These are phyloP conservation scores for Gari tellinella DNA, from an alignment of 2,888 invertebrate species.

Conservation along the genomic window DNA sequence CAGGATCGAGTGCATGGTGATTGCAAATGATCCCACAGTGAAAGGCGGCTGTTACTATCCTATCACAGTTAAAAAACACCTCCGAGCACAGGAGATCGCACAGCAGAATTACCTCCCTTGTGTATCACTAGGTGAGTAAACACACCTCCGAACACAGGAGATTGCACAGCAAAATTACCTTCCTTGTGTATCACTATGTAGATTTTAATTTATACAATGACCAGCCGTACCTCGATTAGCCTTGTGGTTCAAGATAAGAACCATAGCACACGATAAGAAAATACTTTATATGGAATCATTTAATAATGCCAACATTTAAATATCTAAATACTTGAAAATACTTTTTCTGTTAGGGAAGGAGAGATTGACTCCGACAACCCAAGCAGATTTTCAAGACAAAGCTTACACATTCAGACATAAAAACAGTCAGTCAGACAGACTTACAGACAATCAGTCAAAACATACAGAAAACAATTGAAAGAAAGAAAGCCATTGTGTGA, in stretches of 20 bases:
- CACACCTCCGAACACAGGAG: slow-evolving; percentile 97
- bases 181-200: slow-evolving; percentile 95
- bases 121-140: slow-evolving; percentile 92
- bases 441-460: too few species aligned
- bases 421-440: too few species aligned
- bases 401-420: too few species aligned
- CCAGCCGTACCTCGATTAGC: too few species aligned
- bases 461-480: too few species aligned
- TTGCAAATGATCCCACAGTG: slow-evolving; percentile 99
- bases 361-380: too few species aligned
- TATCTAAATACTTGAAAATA: too few species aligned
- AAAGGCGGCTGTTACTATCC: slow-evolving; percentile 99
- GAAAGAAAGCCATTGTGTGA: too few species aligned
- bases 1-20: slow-evolving; percentile 92
- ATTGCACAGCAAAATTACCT: slow-evolving; percentile 95
- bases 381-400: too few species aligned
- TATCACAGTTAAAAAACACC: slow-evolving; percentile 97
- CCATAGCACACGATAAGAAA: not conserved
- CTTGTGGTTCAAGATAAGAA: not conserved
- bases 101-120: slow-evolving; percentile 96
- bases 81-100: slow-evolving; percentile 97
- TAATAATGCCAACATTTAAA: not conserved
- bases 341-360: too few species aligned
- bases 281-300: slow-evolving; percentile 3
- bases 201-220: slow-evolving; percentile 90